These are phyloP conservation scores for Muscicapa comitata DNA, from an alignment of 2,797 vertebrate species.

Conservation along the genomic window DNA sequence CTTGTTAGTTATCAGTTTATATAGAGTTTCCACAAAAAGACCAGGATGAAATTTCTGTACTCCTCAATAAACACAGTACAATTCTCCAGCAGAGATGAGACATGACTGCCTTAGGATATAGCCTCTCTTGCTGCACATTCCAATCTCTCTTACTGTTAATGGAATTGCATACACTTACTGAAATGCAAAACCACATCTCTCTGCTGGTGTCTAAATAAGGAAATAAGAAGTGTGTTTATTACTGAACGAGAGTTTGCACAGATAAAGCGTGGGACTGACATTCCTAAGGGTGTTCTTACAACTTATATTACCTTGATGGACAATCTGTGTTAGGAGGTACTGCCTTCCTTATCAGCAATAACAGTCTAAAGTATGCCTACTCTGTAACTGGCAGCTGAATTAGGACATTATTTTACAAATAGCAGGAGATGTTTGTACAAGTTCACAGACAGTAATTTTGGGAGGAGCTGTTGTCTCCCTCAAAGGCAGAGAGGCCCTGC, in stretches of 20 bases:
- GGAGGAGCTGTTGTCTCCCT: background rate
- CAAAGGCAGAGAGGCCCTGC: accelerated
- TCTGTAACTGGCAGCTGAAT: background rate
- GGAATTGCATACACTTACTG: background rate
- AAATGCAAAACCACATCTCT: background rate
- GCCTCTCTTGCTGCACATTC: background rate
- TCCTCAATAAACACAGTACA: background rate
- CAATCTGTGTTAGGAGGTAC: background rate
- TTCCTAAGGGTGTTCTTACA: background rate
- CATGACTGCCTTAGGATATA: background rate
- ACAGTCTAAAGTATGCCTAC: background rate
- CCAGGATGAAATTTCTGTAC: background rate
- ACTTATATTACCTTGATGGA: background rate
- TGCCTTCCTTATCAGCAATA: background rate
- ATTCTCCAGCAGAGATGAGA: background rate
- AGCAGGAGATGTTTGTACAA: background rate
- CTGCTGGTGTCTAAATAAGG: background rate
- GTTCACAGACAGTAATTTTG: background rate
- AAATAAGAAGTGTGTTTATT: background rate
- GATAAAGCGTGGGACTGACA: background rate
- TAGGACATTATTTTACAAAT: background rate
- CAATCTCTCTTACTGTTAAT: background rate
- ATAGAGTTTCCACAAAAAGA: background rate
- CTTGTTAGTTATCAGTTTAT: background rate
- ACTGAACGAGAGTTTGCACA: background rate